Conservation (phyloP, 2,797 vertebrate genomes). For the Macroramphosus scolopax region DNA sequence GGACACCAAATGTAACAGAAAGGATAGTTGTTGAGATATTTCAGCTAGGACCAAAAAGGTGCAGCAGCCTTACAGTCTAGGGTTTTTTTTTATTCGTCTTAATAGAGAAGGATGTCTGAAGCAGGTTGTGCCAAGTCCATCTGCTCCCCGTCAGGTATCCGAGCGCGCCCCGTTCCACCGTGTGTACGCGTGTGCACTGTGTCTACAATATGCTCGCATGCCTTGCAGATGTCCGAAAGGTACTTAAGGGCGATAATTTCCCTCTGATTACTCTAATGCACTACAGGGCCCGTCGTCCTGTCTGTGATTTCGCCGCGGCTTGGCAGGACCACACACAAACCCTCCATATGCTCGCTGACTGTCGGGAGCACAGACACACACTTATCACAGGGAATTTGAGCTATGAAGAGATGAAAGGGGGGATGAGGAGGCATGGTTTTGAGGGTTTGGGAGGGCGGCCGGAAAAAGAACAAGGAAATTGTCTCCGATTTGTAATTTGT, state of each 20-base stretch:
- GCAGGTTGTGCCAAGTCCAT: constrained; percentile 55
- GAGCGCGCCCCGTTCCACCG: constrained; percentile 11
- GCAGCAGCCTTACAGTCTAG: too few species aligned
- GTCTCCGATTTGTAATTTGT: constrained; percentile 67
- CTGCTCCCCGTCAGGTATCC: constrained; percentile 63
- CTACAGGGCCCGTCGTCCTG: constrained; percentile 56
- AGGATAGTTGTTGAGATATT: too few species aligned
- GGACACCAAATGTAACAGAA: too few species aligned
- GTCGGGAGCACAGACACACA: constrained; percentile 41
- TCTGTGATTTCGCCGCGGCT: constrained; percentile 58
- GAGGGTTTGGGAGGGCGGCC: neutral
- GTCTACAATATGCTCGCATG: constrained; percentile 32
- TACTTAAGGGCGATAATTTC: constrained; percentile 69
- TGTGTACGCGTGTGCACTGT: constrained; percentile 12
- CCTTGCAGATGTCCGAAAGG: constrained; percentile 67
- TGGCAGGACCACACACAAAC: constrained; percentile 69
- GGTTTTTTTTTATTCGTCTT: constrained; percentile 45
- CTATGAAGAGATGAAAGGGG: constrained; percentile 53
- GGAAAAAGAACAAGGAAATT: constrained; percentile 32
- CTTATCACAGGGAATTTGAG: constrained; percentile 46
- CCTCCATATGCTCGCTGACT: constrained; percentile 63
- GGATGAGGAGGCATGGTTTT: constrained; percentile 32
- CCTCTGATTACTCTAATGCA: constrained; percentile 68
- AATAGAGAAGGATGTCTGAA: constrained; percentile 37
- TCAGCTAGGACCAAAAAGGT: too few species aligned